Conservation (phyloP, 1,140 invertebrate species). For the Ceratina calcarata region DNA sequence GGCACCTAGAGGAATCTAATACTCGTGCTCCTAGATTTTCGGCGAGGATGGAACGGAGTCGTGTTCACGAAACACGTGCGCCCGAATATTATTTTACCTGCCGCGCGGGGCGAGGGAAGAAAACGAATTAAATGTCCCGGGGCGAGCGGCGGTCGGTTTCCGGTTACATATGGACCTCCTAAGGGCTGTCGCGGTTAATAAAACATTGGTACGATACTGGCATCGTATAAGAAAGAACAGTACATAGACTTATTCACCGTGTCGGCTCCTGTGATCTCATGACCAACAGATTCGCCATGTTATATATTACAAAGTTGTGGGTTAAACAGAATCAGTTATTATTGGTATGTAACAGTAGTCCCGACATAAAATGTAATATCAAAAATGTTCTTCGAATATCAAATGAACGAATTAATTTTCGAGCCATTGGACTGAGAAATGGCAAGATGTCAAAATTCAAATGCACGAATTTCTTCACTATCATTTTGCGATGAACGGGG, state of each 20-base stretch:
- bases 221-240: no score
- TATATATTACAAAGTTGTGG: no score
- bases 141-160: constrained; percentile 72
- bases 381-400: no score
- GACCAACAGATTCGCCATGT: no score
- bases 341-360: no score
- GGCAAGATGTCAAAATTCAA: no score
- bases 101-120: constrained; percentile 13
- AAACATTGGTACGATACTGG: constrained; percentile 63
- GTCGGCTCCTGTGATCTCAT: no score
- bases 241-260: no score
- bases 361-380: no score
- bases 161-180: constrained; percentile 65
- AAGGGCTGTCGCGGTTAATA: constrained; percentile 59
- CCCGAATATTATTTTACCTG: constrained; percentile 67
- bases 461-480: no score
- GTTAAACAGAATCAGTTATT: no score
- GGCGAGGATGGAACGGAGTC: constrained; percentile 35
- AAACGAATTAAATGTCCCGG: constrained; percentile 73
- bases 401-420: neutral
- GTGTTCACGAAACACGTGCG: constrained; percentile 54
- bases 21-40: constrained; percentile 61
- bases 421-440: constrained; percentile 15
- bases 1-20: constrained; percentile 63
- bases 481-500: constrained; percentile 7